Conservation (phyloP, 2,113 vertebrate species). For the Uropsilus gracilis region DNA sequence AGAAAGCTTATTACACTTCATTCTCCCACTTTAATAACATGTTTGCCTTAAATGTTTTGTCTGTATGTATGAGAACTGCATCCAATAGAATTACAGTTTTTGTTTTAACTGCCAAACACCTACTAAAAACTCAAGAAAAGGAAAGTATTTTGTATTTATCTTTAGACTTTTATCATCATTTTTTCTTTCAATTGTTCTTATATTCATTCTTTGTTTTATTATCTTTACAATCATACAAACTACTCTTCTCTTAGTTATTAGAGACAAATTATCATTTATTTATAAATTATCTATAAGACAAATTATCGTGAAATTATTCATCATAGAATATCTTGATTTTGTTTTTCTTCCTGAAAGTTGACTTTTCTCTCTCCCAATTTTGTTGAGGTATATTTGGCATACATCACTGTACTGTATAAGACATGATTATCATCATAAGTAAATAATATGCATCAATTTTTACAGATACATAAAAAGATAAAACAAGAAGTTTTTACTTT, state of each 20-base stretch:
- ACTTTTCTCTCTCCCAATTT: background rate
- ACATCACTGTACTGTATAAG: background rate
- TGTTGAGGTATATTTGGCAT: background rate
- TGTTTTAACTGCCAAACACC: background rate
- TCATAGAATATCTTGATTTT: conserved; percentile 4
- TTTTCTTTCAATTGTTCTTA: background rate
- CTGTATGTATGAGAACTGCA: background rate
- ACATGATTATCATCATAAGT: background rate
- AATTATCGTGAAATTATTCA: background rate
- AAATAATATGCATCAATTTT: background rate
- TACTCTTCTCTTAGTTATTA: background rate
- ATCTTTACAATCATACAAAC: background rate
- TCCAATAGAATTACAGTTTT: background rate
- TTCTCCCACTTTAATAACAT: background rate
- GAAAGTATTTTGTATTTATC: conserved; percentile 9
- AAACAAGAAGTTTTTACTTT: background rate
- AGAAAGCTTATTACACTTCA: background rate
- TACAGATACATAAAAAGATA: background rate
- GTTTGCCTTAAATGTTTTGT: conserved; percentile 8
- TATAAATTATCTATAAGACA: too few species aligned
- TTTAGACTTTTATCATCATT: background rate
- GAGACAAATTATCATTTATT: background rate
- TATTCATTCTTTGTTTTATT: background rate
- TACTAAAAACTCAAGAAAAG: background rate
- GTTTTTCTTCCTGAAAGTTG: background rate